Conservation (phyloP, 2,113 vertebrate genomes). For the Erythrocercus mccallii region DNA sequence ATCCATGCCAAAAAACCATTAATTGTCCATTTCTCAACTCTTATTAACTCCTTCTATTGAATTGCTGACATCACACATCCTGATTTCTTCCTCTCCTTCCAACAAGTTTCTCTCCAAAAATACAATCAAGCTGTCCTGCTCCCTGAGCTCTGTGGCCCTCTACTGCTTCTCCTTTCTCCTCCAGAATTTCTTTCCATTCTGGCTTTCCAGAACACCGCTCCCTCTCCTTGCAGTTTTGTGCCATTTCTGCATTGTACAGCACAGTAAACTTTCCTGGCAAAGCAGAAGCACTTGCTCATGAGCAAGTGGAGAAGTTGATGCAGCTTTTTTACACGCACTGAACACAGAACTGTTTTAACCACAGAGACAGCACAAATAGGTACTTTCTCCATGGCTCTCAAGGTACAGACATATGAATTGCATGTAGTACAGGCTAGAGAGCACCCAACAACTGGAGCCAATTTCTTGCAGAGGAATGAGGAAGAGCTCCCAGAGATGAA, state of each 20-base stretch:
- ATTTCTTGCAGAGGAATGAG: background rate
- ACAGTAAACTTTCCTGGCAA: background rate
- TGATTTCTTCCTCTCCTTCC: background rate
- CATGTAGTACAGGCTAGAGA: background rate
- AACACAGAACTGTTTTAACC: background rate
- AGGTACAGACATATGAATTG: background rate
- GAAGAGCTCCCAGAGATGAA: background rate
- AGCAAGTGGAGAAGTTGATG: background rate
- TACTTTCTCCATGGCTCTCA: background rate
- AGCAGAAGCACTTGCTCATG: background rate
- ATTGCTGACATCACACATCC: background rate
- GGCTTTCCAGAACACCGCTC: background rate
- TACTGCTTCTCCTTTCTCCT: background rate
- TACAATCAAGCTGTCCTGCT: background rate
- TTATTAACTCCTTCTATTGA: background rate
- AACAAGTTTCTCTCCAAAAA: background rate
- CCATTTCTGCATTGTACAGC: background rate
- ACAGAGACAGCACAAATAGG: background rate
- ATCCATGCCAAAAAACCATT: background rate
- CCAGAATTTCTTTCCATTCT: background rate
- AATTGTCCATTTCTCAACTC: background rate
- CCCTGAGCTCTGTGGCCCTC: background rate
- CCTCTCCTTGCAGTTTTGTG: background rate
- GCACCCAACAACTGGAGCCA: background rate
- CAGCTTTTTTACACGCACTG: background rate